These are phyloP conservation scores for Autographa pulchrina DNA, from an alignment of 2,888 invertebrate species.

Conservation along the genomic window DNA sequence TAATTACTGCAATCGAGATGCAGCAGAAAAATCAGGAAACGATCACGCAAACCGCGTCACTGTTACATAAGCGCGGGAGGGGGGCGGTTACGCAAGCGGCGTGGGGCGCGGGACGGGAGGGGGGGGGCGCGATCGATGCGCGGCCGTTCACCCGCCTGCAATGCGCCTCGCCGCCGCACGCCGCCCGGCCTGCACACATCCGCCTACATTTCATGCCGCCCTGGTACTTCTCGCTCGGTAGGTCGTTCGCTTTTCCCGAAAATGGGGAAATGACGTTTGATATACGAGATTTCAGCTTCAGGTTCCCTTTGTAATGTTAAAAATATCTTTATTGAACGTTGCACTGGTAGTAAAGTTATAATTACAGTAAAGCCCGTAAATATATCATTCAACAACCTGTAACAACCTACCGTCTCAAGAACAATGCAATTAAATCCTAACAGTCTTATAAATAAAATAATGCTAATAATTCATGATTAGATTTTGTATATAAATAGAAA, in stretches of 20 bases:
- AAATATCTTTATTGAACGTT: slow-evolving; percentile 29
- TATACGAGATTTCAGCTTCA: slow-evolving; percentile 38
- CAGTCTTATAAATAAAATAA: not conserved
- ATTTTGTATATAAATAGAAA: not conserved
- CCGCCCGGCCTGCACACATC: slow-evolving; percentile 66
- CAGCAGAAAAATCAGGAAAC: slow-evolving; percentile 74
- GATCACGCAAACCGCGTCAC: slow-evolving; percentile 80
- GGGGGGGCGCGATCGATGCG: slow-evolving; percentile 82
- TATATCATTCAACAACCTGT: not conserved
- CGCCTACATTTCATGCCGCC: slow-evolving; percentile 74
- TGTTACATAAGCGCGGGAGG: slow-evolving; percentile 83
- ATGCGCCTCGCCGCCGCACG: slow-evolving; percentile 79
- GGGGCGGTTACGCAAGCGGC: slow-evolving; percentile 80
- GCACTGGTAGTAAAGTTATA: not conserved
- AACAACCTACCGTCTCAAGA: not conserved
- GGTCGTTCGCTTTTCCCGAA: slow-evolving; percentile 65
- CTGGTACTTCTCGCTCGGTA: slow-evolving; percentile 72
- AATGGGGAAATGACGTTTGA: slow-evolving; percentile 52
- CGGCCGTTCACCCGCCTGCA: slow-evolving; percentile 89
- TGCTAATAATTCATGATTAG: not conserved
- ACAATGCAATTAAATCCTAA: not conserved
- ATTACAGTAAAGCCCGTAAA: too few relatives aligned
- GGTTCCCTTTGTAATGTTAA: slow-evolving; percentile 16
- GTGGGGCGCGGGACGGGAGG: slow-evolving; percentile 45
- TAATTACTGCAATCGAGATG: slow-evolving; percentile 60